These are phyloP conservation scores for Marcusenius ussheri DNA, from an alignment of 2,113 vertebrate species.

Conservation along the genomic window DNA sequence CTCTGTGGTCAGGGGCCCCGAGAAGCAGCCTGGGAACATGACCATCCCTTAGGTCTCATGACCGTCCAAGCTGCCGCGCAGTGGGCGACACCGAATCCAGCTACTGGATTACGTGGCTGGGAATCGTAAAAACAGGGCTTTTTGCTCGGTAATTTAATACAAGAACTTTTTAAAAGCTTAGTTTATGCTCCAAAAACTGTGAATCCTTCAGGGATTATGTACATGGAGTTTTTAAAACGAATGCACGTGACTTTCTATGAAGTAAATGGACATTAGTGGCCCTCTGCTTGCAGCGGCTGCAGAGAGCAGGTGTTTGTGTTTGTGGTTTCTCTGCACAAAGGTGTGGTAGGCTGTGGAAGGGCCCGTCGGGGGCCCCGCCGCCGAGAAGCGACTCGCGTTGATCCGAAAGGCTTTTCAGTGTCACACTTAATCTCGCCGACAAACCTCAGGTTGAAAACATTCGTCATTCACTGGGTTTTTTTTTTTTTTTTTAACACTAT, in stretches of 20 bases:
- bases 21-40: slow-evolving; percentile 55
- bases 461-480: neutral
- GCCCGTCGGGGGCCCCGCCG: neutral
- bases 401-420: neutral
- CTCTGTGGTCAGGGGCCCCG: slow-evolving; percentile 40
- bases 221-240: neutral
- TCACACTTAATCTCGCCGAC: neutral
- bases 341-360: neutral
- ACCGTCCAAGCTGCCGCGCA: neutral
- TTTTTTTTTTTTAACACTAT: neutral
- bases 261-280: neutral
- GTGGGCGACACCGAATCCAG: neutral
- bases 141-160: neutral
- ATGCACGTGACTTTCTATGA: neutral
- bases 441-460: neutral
- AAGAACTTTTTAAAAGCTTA: neutral
- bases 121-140: neutral
- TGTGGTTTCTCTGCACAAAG: neutral
- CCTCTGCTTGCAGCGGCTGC: neutral
- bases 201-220: neutral
- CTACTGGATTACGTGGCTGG: neutral
- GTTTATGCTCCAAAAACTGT: neutral
- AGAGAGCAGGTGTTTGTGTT: neutral
- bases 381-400: neutral
- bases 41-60: slow-evolving; percentile 56